A percentile compares a stretch with the other conserved stretches of the same genome.
Evolutionary conservation across 2,888 invertebrate genomes (phyloP).

Genomic region (Leucophenga maculata): DNA sequence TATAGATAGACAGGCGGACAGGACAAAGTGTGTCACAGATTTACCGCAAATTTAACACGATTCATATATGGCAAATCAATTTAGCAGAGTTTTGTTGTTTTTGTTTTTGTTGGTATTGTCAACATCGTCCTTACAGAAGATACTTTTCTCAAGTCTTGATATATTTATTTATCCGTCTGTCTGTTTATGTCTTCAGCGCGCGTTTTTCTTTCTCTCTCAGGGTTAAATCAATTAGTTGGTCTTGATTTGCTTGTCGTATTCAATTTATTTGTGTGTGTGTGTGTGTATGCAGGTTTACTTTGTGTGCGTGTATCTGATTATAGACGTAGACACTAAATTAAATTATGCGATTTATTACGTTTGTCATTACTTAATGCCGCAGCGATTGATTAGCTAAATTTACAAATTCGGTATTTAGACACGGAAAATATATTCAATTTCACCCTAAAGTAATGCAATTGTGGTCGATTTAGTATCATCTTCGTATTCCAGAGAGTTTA

Average conservation of each 20-base stretch:
- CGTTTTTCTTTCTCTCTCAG: neutral
- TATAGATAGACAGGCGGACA: slow-evolving; percentile 1
- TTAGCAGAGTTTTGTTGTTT: neutral
- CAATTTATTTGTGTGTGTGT: too few species aligned
- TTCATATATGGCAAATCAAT: neutral
- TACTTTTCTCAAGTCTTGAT: too few species aligned
- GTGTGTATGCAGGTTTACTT: neutral
- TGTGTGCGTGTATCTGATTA: neutral
- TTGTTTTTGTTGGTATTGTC: slow-evolving; percentile 2
- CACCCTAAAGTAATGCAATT: too few species aligned
- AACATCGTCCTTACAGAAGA: neutral
- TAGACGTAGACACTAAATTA: slow-evolving; percentile 37
- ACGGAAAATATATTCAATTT: too few species aligned
- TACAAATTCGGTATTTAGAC: too few species aligned
- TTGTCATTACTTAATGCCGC: slow-evolving; percentile 32
- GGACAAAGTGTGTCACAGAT: slow-evolving; percentile 12
- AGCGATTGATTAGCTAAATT: slow-evolving; percentile 29
- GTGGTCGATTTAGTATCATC: too few species aligned
- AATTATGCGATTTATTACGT: slow-evolving; percentile 43
- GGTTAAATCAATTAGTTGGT: neutral
- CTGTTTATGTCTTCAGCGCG: neutral
- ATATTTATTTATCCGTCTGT: neutral
- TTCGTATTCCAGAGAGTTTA: too few species aligned
- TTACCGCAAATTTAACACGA: neutral
- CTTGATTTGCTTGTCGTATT: too few species aligned